Base-by-base conservation (phyloP, 2,113 vertebrate species). In the Daphoenositta chrysoptera region DNA sequence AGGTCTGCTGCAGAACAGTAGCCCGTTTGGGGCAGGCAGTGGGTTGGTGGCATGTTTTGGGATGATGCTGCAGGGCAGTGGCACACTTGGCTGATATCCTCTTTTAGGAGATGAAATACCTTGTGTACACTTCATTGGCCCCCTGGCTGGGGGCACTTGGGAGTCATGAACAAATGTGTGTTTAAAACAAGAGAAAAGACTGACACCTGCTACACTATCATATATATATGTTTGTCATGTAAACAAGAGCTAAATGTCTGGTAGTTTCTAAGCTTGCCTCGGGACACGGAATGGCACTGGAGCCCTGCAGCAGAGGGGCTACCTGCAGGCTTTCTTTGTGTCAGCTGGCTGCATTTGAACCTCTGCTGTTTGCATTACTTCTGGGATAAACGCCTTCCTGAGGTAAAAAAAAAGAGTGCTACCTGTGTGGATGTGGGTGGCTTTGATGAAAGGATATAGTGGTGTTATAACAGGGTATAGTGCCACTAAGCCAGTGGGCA, bases 141-240 rank as follows among this genome's bases (percentile, higher is more conserved):
- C 20, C 19, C 31, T 1, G 3, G 15, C 31, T 72, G 6, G 40
- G 14, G 47, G 8, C 53, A 28, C 22, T 4, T 64, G 57, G 15
- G 60, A 45, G 39, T 39, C 2, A 3, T 61, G 37, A 81, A 13
- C 24, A 85, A 76, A 44, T 33, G 12, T 28, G 19, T 63, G 13
- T 83, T 69, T 87, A 48, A 93, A 93, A 76, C 13, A 44, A 53
- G 64, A 61, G 58, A 57, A 83, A 87, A 60, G 6, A 37, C 47
- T 51, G 13, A 45, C 22, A 79, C 7, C 23, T 66, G 7, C 60
- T 81, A 14, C 13, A 6, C 13, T 40, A 2, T 45, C 45, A 28
- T 14, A 13, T 31, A 13, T 31, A 3, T 31, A 4, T 48, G 30
- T 83, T 87, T 58, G 33, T 56, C 40, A 65, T 64, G 40, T 60